Percentiles rank a stretch among this genome's conserved stretches.
Conservation (phyloP, 2,888 invertebrate genomes). For the Leucophenga montana region DNA sequence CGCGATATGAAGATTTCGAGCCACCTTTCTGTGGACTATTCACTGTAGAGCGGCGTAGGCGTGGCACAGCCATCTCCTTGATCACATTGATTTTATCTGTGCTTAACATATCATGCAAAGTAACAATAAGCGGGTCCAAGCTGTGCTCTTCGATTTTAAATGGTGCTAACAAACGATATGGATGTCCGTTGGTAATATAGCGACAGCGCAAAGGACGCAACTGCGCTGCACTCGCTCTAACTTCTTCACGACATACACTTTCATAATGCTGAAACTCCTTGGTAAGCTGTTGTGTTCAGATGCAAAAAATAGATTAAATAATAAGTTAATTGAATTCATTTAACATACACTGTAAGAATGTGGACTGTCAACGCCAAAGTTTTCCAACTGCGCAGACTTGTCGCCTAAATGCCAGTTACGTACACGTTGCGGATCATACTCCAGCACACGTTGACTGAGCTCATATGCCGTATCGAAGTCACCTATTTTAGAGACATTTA, state of each 20-base stretch:
- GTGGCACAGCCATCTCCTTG: constrained; percentile 74
- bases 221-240: constrained; percentile 49
- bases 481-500: constrained; percentile 39
- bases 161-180: constrained; percentile 61
- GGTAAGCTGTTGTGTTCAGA: constrained; percentile 48
- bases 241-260: constrained; percentile 64
- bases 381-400: constrained; percentile 41
- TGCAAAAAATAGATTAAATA: background rate
- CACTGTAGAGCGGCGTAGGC: constrained; percentile 75
- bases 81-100: constrained; percentile 75
- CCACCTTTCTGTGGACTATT: constrained; percentile 84
- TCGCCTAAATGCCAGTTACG: constrained; percentile 57
- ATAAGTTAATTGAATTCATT: background rate
- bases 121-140: constrained; percentile 75
- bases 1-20: constrained; percentile 80
- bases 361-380: background rate
- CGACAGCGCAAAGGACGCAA: constrained; percentile 62
- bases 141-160: constrained; percentile 75
- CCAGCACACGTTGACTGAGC: constrained; percentile 59
- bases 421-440: constrained; percentile 55
- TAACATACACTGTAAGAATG: constrained; percentile 50
- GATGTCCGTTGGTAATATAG: constrained; percentile 47
- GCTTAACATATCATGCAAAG: constrained; percentile 76
- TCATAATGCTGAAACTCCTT: constrained; percentile 73
- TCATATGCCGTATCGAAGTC: constrained; percentile 60